Percentiles rank a stretch among this genome's conserved stretches.
These are phyloP conservation scores for Rhynchotus rufescens DNA, from an alignment of 2,797 vertebrate species.

Conservation along the genomic window DNA sequence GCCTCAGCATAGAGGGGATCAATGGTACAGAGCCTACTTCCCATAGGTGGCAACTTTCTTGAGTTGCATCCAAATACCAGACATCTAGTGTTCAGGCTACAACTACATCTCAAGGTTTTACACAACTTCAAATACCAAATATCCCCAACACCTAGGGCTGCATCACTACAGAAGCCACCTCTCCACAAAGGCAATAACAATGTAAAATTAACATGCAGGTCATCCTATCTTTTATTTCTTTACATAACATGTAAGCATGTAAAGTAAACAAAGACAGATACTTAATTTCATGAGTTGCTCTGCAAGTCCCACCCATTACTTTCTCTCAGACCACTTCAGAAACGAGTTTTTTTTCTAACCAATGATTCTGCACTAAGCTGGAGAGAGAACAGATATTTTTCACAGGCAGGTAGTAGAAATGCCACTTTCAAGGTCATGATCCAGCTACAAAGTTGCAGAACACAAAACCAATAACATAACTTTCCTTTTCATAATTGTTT, in stretches of 20 bases:
- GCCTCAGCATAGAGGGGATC: background rate
- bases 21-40: background rate
- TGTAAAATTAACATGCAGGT: background rate
- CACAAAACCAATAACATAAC: background rate
- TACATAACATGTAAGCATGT: background rate
- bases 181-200: background rate
- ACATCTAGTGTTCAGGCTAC: accelerated
- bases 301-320: background rate
- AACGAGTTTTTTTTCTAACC: background rate
- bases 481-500: constrained; percentile 35
- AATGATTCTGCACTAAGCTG: background rate
- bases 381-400: background rate
- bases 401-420: background rate
- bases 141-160: accelerated
- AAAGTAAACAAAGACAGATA: background rate
- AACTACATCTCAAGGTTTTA: background rate
- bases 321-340: background rate
- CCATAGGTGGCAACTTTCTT: background rate
- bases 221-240: background rate
- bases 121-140: background rate
- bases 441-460: background rate
- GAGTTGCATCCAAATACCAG: background rate
- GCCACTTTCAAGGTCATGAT: constrained; percentile 8
- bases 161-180: background rate
- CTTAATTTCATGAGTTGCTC: background rate